Conservation (phyloP, 2,888 invertebrate species). For the Caenorhabditis sp. region DNA sequence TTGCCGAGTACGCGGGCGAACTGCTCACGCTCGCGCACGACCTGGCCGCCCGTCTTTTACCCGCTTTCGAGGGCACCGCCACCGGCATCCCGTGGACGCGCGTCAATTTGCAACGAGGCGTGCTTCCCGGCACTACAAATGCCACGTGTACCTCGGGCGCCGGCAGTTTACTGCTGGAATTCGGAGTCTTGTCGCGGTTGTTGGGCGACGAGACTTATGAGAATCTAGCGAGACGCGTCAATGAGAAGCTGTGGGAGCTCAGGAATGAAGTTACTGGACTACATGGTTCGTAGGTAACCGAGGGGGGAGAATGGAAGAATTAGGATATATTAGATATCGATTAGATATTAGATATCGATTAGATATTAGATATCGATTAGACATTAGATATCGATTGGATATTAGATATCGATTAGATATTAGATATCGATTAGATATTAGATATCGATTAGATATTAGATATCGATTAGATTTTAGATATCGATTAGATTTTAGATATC, state of each 20-base stretch:
- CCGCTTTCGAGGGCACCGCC: slow-evolving; percentile 83
- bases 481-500: no score
- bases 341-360: no score
- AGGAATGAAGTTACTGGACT: slow-evolving; percentile 83
- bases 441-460: no score
- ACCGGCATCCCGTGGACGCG: slow-evolving; percentile 81
- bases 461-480: no score
- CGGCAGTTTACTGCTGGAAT: slow-evolving; percentile 83
- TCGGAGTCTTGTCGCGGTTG: slow-evolving; percentile 81
- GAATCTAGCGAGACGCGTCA: slow-evolving; percentile 82
- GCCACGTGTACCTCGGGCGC: slow-evolving; percentile 84
- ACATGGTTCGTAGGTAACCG: no score
- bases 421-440: no score
- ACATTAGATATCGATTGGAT: no score
- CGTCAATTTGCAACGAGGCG: slow-evolving; percentile 82
- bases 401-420: no score
- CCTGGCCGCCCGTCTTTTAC: slow-evolving; percentile 82
- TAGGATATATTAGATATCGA: no score
- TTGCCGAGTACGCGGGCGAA: slow-evolving; percentile 80
- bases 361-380: no score
- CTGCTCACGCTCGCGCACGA: slow-evolving; percentile 83
- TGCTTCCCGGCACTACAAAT: slow-evolving; percentile 81
- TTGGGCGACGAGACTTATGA: slow-evolving; percentile 83
- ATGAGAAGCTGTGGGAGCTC: slow-evolving; percentile 82
- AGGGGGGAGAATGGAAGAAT: no score